Evolutionary conservation across 2,113 vertebrate species (phyloP).

Genomic region (Puma concolor): DNA sequence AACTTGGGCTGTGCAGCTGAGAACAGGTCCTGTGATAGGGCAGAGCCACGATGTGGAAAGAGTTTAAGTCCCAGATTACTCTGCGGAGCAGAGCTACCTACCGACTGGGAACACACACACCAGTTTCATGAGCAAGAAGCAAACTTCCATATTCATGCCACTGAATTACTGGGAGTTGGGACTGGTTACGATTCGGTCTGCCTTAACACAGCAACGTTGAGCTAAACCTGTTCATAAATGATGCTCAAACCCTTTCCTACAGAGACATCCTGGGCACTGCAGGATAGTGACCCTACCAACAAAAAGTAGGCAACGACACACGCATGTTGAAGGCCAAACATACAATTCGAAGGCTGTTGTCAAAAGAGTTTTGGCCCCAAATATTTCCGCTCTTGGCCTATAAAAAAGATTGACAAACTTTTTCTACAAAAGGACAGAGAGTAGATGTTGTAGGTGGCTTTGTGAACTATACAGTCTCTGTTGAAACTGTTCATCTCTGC

Average conservation of each 20-base stretch:
- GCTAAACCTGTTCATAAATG: not conserved
- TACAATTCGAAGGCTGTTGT: not conserved
- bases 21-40: not conserved
- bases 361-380: not conserved
- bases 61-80: not conserved
- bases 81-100: not conserved
- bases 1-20: not conserved
- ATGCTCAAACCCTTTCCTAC: not conserved
- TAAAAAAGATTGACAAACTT: not conserved
- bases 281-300: not conserved
- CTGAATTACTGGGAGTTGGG: not conserved
- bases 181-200: not conserved
- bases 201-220: not conserved
- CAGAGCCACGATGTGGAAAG: not conserved
- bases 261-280: not conserved
- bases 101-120: not conserved
- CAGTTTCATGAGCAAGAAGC: not conserved
- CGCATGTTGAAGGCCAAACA: not conserved
- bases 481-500: not conserved
- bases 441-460: not conserved
- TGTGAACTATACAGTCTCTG: not conserved
- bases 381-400: not conserved
- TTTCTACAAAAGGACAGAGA: not conserved
- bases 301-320: not conserved
- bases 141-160: not conserved